These are phyloP conservation scores for Zaprionus nigranus DNA, from an alignment of 1,140 invertebrate genomes.

Conservation along the genomic window DNA sequence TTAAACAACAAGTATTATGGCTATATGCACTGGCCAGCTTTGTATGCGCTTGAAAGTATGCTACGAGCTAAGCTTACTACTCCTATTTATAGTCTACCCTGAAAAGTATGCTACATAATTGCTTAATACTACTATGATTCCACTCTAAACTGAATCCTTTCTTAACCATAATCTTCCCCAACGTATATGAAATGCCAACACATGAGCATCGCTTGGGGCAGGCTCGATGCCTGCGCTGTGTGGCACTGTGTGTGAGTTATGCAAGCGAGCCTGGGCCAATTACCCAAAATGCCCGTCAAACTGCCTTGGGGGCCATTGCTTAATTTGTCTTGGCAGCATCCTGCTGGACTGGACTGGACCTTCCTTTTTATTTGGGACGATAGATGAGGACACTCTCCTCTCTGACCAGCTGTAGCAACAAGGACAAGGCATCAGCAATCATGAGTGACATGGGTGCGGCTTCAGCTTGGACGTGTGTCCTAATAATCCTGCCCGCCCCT, in stretches of 20 bases:
- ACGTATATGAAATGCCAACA: slow-evolving; percentile 39
- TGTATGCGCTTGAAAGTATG: not conserved
- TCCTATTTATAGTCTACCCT: not conserved
- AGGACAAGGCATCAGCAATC: slow-evolving; percentile 34
- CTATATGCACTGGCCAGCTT: no score
- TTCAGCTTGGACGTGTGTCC: slow-evolving; percentile 47
- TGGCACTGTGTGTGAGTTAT: slow-evolving; percentile 10
- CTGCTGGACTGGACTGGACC: slow-evolving; percentile 29
- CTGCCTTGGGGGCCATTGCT: slow-evolving; percentile 36
- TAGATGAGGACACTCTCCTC: not conserved
- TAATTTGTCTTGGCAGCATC: slow-evolving; percentile 53
- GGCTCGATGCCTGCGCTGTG: not conserved
- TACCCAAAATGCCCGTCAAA: slow-evolving; percentile 33
- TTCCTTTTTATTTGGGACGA: not conserved
- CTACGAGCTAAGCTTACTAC: not conserved
- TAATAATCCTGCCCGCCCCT: slow-evolving; percentile 48
- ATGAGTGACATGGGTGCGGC: slow-evolving; percentile 47
- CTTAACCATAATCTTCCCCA: not conserved
- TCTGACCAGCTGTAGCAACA: not conserved
- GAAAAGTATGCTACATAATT: slow-evolving; percentile 1
- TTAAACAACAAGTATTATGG: no score
- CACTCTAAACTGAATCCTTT: slow-evolving; percentile 7
- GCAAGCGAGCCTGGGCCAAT: slow-evolving; percentile 38
- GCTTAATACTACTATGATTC: not conserved
- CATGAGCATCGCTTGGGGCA: slow-evolving; percentile 11